Percentiles rank a stretch among this genome's conserved stretches.
Conservation (phyloP, 2,797 vertebrate species). For the Mycteria americana region DNA sequence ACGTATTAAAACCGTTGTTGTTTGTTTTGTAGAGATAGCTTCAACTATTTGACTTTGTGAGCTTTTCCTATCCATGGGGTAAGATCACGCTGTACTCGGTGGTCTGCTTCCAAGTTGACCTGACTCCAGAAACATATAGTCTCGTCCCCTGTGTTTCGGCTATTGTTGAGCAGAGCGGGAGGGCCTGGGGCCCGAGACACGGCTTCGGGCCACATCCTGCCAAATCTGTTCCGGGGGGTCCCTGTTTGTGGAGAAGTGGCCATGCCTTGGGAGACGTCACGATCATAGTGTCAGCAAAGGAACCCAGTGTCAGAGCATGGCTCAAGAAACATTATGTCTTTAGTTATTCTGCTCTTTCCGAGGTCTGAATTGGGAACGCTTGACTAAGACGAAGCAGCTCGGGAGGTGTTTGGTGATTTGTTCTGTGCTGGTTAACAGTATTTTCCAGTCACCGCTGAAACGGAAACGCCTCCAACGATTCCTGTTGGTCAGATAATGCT, state of each 20-base stretch:
- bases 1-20: not conserved
- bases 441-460: not conserved
- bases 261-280: not conserved
- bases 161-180: not conserved
- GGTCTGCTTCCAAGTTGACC: not conserved
- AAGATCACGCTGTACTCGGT: not conserved
- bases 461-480: not conserved
- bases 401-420: not conserved
- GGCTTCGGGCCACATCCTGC: not conserved
- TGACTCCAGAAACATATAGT: not conserved
- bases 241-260: not conserved
- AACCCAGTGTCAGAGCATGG: not conserved
- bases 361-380: not conserved
- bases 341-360: not conserved
- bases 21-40: not conserved
- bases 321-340: not conserved
- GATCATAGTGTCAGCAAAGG: not conserved
- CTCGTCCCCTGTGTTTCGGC: not conserved
- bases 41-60: not conserved
- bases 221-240: not conserved
- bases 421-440: not conserved
- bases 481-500: not conserved
- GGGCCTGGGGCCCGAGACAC: rapidly evolving
- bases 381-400: not conserved
- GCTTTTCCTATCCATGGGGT: not conserved